phyloP scores from a whole-genome alignment of 35 echinoderm and acorn worm genomes.

The Lytechinus pictus region DNA sequence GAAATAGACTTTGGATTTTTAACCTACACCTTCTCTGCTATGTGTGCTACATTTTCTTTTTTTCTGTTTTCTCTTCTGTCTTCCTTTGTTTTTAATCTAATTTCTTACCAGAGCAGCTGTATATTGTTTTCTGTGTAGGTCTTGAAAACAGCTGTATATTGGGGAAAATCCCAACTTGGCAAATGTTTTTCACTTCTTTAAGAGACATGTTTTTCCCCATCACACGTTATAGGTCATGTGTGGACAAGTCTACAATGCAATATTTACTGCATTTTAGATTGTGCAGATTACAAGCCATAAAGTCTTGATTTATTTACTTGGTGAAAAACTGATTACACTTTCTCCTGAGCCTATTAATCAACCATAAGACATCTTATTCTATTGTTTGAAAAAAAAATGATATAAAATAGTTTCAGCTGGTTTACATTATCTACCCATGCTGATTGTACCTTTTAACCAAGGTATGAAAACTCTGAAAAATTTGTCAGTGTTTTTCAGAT shows the following conservation, averaged over 20 bases:
- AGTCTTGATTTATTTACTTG: neutral
- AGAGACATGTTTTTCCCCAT: neutral
- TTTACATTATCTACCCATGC: no score
- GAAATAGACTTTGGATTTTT: neutral
- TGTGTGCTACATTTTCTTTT: neutral
- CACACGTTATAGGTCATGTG: neutral
- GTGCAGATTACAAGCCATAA: neutral
- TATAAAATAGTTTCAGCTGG: no score
- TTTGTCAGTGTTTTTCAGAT: no score
- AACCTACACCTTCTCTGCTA: neutral
- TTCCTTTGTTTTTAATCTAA: no score
- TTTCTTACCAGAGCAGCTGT: neutral
- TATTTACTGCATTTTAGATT: neutral
- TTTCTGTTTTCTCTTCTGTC: neutral
- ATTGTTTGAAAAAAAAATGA: neutral
- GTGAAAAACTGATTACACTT: neutral
- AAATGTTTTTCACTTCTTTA: neutral
- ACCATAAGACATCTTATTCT: neutral
- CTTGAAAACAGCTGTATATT: neutral
- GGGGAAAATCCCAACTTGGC: neutral
- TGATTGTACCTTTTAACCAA: no score
- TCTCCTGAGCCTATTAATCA: neutral
- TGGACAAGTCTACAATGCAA: neutral
- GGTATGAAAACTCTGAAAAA: no score
- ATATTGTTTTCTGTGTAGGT: neutral